Conservation (phyloP, 2,113 vertebrate genomes). For the Dascyllus trimaculatus region DNA sequence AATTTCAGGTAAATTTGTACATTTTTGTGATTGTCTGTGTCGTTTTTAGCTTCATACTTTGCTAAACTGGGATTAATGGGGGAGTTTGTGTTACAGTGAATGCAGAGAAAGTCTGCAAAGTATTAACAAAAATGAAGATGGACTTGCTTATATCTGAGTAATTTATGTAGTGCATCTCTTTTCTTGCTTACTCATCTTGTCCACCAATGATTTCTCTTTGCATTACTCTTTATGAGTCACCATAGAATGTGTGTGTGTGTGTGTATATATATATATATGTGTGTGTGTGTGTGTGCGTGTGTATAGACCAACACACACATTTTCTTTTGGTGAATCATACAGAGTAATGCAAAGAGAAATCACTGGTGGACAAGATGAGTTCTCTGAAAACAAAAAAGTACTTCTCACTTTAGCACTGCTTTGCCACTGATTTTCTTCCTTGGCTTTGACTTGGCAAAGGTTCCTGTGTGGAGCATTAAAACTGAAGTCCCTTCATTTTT, state of each 20-base stretch:
- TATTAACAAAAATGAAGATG: neutral
- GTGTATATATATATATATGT: too few relatives aligned
- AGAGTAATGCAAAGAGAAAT: slow-evolving; percentile 6
- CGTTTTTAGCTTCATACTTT: too few relatives aligned
- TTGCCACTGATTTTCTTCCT: neutral
- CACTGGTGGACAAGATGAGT: neutral
- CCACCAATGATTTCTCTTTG: neutral
- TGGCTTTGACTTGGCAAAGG: slow-evolving; percentile 1
- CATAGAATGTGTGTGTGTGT: too few relatives aligned
- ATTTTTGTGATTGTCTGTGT: too few relatives aligned
- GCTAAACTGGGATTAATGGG: too few relatives aligned
- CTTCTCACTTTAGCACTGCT: slow-evolving; percentile 4
- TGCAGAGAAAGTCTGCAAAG: neutral
- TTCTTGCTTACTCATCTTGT: neutral
- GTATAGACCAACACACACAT: too few relatives aligned
- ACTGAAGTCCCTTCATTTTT: slow-evolving; percentile 32
- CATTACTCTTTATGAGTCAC: neutral
- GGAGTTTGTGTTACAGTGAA: neutral
- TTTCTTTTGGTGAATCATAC: neutral
- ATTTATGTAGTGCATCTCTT: neutral
- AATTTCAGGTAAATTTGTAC: too few relatives aligned
- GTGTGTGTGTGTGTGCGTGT: neutral
- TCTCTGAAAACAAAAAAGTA: neutral
- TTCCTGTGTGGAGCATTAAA: slow-evolving; percentile 3
- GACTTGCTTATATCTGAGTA: neutral